A percentile compares a stretch with the other conserved stretches of the same genome.
Conservation (phyloP, 2,888 invertebrate genomes). For the Drosophila helvetica region DNA sequence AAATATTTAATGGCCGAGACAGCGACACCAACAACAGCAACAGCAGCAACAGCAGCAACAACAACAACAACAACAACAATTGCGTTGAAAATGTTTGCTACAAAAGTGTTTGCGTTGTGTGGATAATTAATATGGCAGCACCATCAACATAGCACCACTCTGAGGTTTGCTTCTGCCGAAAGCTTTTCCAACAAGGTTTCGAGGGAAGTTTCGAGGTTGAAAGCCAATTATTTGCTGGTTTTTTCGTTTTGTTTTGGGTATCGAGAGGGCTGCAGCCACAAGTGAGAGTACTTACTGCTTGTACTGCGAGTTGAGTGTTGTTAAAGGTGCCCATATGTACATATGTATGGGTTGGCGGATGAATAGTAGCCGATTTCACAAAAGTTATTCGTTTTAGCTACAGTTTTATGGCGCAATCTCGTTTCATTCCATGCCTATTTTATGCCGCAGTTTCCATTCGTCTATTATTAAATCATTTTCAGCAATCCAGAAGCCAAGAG, state of each 20-base stretch:
- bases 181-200: too few relatives aligned
- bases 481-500: background rate
- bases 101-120: conserved; percentile 70
- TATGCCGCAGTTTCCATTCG: too few relatives aligned
- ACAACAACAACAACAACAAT: conserved; percentile 26
- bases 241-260: conserved; percentile 16
- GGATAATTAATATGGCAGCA: conserved; percentile 68
- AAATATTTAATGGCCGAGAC: conserved; percentile 69
- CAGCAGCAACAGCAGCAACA: background rate
- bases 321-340: conserved; percentile 8
- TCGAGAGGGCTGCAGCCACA: too few relatives aligned
- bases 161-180: background rate
- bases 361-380: background rate
- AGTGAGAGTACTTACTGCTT: background rate
- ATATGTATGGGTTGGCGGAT: background rate
- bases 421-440: too few relatives aligned
- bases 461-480: background rate
- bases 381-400: background rate
- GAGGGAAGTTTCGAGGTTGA: conserved; percentile 22
- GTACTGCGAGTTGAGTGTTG: background rate
- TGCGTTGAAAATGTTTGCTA: conserved; percentile 44
- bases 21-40: conserved; percentile 5
- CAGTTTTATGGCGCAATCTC: too few relatives aligned
- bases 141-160: background rate
- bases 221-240: conserved; percentile 34